Evolutionary conservation across 2,113 vertebrate species (phyloP).

Genomic region (Sakesphorus luctuosus): DNA sequence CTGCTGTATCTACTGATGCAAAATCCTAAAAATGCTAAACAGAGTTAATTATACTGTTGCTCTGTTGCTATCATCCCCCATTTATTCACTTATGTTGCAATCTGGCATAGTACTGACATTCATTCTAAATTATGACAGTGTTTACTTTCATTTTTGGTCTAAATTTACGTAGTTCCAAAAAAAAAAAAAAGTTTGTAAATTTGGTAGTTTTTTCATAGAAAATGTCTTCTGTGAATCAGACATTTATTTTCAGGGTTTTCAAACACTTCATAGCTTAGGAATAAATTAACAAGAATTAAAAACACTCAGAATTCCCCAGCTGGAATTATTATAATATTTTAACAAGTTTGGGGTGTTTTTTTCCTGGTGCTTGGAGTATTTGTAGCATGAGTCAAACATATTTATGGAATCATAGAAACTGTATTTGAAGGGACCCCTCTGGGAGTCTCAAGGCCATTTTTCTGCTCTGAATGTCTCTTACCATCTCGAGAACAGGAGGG

Average conservation of each 20-base stretch:
- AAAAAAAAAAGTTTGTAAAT: not conserved
- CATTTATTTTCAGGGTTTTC: conserved; percentile 32
- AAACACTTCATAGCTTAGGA: conserved; percentile 20
- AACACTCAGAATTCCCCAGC: not conserved
- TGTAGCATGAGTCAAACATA: not conserved
- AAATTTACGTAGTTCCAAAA: conserved; percentile 2
- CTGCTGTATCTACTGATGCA: not conserved
- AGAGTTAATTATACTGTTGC: not conserved
- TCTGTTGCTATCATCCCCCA: not conserved
- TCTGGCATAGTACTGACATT: not conserved
- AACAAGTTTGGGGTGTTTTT: not conserved
- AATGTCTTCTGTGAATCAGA: not conserved
- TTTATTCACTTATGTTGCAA: conserved; percentile 5
- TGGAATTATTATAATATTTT: conserved; percentile 10
- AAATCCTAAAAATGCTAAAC: not conserved
- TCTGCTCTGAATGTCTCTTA: not conserved
- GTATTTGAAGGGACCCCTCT: not conserved
- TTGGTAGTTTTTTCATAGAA: not conserved
- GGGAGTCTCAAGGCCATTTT: not conserved
- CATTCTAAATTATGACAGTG: not conserved
- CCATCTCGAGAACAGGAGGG: accelerated
- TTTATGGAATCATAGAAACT: not conserved
- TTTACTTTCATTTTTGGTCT: conserved; percentile 12
- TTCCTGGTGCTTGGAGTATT: not conserved
- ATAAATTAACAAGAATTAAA: conserved; percentile 17